These are phyloP conservation scores for Amniataba percoides DNA, from an alignment of 2,797 vertebrate species.

Conservation along the genomic window DNA sequence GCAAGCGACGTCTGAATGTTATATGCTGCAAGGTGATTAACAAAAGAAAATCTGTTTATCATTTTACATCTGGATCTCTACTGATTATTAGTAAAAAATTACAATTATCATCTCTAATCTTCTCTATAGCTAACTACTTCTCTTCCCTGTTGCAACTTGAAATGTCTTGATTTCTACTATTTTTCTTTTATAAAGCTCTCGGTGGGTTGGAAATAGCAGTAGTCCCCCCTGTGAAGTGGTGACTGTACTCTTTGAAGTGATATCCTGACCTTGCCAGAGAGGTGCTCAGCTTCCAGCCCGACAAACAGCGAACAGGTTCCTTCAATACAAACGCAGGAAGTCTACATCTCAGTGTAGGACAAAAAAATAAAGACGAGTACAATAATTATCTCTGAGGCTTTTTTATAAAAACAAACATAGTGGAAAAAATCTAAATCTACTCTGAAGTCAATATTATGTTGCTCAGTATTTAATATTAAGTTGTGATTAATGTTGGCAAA, in stretches of 20 bases:
- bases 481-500: neutral
- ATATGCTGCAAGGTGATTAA: conserved; percentile 3
- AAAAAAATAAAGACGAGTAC: too few species aligned
- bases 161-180: conserved; percentile 22
- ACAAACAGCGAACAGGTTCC: too few species aligned
- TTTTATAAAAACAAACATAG: neutral
- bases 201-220: conserved; percentile 21
- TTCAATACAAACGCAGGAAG: neutral
- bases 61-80: neutral
- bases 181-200: conserved; percentile 30
- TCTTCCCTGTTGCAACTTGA: conserved; percentile 25
- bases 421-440: neutral
- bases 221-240: neutral
- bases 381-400: too few species aligned
- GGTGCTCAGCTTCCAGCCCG: neutral
- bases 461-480: neutral
- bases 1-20: conserved; percentile 12
- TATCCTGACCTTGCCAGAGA: neutral
- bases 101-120: conserved; percentile 4
- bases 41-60: conserved; percentile 22
- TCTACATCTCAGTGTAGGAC: neutral
- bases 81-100: conserved; percentile 7
- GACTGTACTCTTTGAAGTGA: conserved; percentile 13
- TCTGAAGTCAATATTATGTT: too few species aligned
- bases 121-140: neutral